Evolutionary conservation across 2,113 vertebrate species (phyloP), one percentile per base, ranked within the genome.

Genomic region (Platycercus adscitus): DNA sequence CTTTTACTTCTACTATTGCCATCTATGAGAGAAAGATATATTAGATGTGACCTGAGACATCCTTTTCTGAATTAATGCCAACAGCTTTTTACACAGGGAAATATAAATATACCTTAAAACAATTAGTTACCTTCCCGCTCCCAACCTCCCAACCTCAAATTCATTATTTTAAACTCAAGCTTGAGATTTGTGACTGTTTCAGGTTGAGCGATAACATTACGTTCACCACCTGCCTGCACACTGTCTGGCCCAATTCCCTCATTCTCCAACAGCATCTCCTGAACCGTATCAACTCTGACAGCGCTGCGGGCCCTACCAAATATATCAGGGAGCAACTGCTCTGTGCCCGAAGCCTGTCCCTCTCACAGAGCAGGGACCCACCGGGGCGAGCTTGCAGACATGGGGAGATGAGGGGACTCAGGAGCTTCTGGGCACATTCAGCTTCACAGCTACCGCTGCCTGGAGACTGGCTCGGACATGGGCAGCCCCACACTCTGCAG

Each of bases 381-480:
- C 33, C 0, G 2, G 37, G 47, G 19, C 14, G n/a, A 47, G 46
- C 50, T 1, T 39, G 68, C 1, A 9, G 43, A 24, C 3, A 8
- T 0, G 2, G 4, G 56, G 50, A 21, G 26, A 28, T 1, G 5
- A 39, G 2, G 5, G 16, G 25, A 29, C 76, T 76, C 70, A 20
- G 17, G 16, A 37, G 3, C 69, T 44, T 49, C 73, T 50, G 64
- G 18, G 2, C 16, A 18, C 5, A 12, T 6, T 4, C 60, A 73
- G 39, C 70, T 56, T 44, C 47, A 23, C 13, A 69, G 28, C 53
- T 35, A 13, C n/a, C 33, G 9, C 23, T 1, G 4, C 55, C 4
- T 25, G 44, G 20, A 81, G 14, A 31, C 10, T 2, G 31, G 64
- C 44, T 75, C 0, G 0, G 33, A 52, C 1, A 3, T 2, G 33